A percentile compares a stretch with the other conserved stretches of the same genome.
Evolutionary conservation across 1,140 invertebrate species (phyloP).

Genomic region (Physella acuta): DNA sequence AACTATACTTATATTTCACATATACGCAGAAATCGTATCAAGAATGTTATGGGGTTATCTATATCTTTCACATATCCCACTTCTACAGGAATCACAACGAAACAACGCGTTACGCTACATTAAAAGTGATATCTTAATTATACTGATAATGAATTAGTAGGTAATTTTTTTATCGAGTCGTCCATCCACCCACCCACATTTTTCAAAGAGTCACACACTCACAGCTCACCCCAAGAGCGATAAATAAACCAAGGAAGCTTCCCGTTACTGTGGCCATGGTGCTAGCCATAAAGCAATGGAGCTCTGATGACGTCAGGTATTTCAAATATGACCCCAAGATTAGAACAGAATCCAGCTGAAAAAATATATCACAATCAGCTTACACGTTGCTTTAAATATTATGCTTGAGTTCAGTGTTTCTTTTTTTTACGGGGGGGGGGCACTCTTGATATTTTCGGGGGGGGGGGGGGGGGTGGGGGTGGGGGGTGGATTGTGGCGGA

Average conservation of each 20-base stretch:
- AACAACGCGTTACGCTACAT: not conserved
- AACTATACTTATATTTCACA: too few species aligned
- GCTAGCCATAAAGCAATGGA: slow-evolving; percentile 19
- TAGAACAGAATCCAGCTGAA: slow-evolving; percentile 10
- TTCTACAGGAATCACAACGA: too few species aligned
- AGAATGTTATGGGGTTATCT: not conserved
- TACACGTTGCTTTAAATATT: too few species aligned
- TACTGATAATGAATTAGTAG: not conserved
- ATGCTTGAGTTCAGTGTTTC: too few species aligned
- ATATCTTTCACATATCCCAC: not conserved
- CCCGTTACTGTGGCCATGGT: slow-evolving; percentile 14
- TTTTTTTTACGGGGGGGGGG: too few species aligned
- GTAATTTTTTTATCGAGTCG: not conserved
- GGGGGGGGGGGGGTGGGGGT: too few species aligned
- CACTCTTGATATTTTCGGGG: too few species aligned
- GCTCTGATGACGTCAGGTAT: slow-evolving; percentile 9
- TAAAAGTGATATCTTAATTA: not conserved
- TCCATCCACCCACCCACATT: not conserved
- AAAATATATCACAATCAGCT: not conserved
- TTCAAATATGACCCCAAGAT: slow-evolving; percentile 8
- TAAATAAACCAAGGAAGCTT: slow-evolving; percentile 4
- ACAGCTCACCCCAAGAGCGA: slow-evolving; percentile 4
- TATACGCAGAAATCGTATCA: not conserved
- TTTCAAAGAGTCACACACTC: too few species aligned
- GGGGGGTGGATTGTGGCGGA: too few species aligned